Conservation (phyloP, 1,140 invertebrate genomes). For the Drosophila baimaii region DNA sequence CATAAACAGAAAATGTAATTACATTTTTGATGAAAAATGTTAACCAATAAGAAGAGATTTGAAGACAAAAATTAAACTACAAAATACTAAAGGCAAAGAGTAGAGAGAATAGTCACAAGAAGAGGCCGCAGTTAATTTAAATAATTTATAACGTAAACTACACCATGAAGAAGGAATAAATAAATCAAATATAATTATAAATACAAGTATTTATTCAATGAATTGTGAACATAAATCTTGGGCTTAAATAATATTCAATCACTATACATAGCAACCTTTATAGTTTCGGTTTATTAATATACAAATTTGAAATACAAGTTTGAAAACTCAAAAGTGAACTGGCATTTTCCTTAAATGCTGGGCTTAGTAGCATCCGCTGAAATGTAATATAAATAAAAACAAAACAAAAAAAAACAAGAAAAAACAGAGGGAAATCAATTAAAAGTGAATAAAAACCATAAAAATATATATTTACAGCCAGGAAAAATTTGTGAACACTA, state of each 20-base stretch:
- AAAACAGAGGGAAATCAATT: conserved; percentile 6
- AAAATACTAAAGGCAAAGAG: background rate
- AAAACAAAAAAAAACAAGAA: conserved; percentile 11
- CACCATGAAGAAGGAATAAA: too few relatives aligned
- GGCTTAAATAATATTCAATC: conserved; percentile 11
- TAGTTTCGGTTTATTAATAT: conserved; percentile 9
- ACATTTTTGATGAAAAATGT: too few relatives aligned
- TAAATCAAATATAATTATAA: background rate
- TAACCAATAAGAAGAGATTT: background rate
- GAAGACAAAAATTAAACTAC: background rate
- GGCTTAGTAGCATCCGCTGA: conserved; percentile 36
- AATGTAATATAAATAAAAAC: conserved; percentile 10
- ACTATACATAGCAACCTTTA: background rate
- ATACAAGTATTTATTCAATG: conserved; percentile 3
- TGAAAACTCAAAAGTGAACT: conserved; percentile 1
- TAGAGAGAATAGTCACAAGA: background rate
- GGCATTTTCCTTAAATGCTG: conserved; percentile 40
- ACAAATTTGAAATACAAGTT: background rate
- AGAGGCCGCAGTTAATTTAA: background rate
- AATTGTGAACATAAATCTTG: background rate
- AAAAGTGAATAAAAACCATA: background rate
- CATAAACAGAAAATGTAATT: too few relatives aligned
- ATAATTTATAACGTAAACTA: too few relatives aligned
- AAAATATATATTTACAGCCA: background rate
- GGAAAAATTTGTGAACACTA: background rate